Percentiles rank a stretch among this genome's conserved stretches.
phyloP scores from a whole-genome alignment of 1,140 invertebrate genomes.

The Lineus longissimus region DNA sequence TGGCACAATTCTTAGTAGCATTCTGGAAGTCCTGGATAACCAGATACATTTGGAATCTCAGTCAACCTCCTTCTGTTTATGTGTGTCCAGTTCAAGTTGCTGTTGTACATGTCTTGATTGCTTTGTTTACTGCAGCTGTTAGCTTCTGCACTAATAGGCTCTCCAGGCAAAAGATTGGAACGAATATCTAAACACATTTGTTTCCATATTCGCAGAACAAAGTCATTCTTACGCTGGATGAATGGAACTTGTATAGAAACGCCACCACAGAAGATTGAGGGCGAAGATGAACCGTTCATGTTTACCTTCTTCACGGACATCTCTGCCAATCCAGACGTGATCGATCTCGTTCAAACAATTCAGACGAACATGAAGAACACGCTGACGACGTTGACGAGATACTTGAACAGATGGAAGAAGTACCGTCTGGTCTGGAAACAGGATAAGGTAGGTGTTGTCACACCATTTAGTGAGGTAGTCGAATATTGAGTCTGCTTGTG shows the following conservation, averaged over 20 bases:
- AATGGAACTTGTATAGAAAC: slow-evolving; percentile 73
- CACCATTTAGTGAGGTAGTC: too few relatives aligned
- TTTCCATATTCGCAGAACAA: slow-evolving; percentile 63
- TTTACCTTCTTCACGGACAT: slow-evolving; percentile 77
- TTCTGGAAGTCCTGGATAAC: too few relatives aligned
- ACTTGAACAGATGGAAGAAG: slow-evolving; percentile 71
- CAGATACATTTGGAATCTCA: too few relatives aligned
- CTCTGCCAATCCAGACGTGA: slow-evolving; percentile 63
- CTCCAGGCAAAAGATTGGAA: too few relatives aligned
- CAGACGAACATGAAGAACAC: slow-evolving; percentile 65
- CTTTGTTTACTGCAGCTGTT: too few relatives aligned
- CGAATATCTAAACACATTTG: too few relatives aligned
- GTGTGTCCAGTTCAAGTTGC: too few relatives aligned
- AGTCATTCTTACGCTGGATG: slow-evolving; percentile 78
- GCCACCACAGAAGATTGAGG: slow-evolving; percentile 59
- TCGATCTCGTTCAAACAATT: slow-evolving; percentile 64
- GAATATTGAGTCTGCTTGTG: too few relatives aligned
- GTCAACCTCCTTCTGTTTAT: too few relatives aligned
- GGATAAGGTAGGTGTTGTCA: slow-evolving; percentile 62
- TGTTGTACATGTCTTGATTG: too few relatives aligned
- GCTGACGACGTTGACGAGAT: slow-evolving; percentile 61
- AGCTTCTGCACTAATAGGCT: too few relatives aligned
- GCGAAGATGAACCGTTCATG: slow-evolving; percentile 59
- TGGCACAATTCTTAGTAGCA: too few relatives aligned
- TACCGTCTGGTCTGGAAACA: slow-evolving; percentile 76